Base-by-base conservation (phyloP, 2,888 invertebrate species). In the Pherbina coryleti region DNA sequence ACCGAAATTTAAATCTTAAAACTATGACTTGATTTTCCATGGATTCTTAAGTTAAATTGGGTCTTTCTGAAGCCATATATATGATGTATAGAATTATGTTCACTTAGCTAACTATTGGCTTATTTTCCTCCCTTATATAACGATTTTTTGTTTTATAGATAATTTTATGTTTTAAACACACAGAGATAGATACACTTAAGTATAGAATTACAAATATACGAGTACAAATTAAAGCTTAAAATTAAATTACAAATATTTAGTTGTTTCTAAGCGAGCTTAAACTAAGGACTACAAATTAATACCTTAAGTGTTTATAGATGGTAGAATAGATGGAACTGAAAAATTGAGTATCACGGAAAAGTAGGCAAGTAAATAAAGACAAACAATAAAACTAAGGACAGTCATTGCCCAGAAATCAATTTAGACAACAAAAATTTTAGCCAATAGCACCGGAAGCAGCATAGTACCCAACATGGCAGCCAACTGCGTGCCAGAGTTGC, bases 401-500 rank as follows among this genome's bases (percentile, higher is more conserved):
- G 19, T 9, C 72, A 28, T 11, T 37, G 25, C 66, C 37, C 62
- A 37, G 60, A 66, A 55, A 31, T 34, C 17, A 62, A 55, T 75
- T 82, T 84, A 87, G 76, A 80, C 79, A 71, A 79, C 78, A 79
- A 82, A 71, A 28, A 81, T 72, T 44, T 83, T 78, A 67, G 79
- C 78, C 17, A 86, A 25, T n/a, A 82, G 73, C 2, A 81, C 25
- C 9, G 86, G 84, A 66, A 85, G 51, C 57, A 84, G 76, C 53
- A 77, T 67, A 31, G 69, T 60, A n/a, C 76, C 73, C 71, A 79
- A 77, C 49, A 72, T 76, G 66, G 80, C 81, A 31, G 81, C 76
- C 14, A 85, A 51, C 17, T 81, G 78, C 7, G 79, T 53, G 49
- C 83, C 86, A 5, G 84, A 82, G 80, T 89, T 89, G 80, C 88